Evolutionary conservation across 1,140 invertebrate genomes (phyloP).

Genomic region (Polyergus mexicanus): DNA sequence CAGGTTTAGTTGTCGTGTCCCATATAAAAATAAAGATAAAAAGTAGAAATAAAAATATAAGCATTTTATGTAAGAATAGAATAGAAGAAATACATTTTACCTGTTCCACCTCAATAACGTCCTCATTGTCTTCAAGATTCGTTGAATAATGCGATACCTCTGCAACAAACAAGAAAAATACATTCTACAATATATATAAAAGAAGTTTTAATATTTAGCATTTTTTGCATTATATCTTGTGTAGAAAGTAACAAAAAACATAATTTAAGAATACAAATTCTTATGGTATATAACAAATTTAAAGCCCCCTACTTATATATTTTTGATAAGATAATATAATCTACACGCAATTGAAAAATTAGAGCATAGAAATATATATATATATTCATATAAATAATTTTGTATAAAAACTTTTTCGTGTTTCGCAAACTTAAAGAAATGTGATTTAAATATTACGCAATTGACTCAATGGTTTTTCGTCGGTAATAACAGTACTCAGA

Average conservation of each 20-base stretch:
- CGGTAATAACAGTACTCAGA: slow-evolving; percentile 1
- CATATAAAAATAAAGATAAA: neutral
- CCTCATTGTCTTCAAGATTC: slow-evolving; percentile 85
- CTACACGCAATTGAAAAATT: neutral
- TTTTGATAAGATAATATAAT: neutral
- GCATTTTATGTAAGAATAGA: neutral
- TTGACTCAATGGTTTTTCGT: neutral
- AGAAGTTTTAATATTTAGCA: neutral
- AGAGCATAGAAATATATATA: neutral
- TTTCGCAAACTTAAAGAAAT: neutral
- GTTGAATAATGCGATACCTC: slow-evolving; percentile 87
- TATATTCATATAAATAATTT: neutral
- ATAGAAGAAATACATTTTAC: slow-evolving; percentile 80
- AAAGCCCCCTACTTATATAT: no score
- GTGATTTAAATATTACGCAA: neutral
- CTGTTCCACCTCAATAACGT: slow-evolving; percentile 88
- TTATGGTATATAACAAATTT: neutral
- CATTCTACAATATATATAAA: neutral
- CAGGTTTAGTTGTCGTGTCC: neutral
- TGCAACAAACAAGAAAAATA: slow-evolving; percentile 81
- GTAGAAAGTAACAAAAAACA: neutral
- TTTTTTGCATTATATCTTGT: neutral
- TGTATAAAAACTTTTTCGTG: neutral
- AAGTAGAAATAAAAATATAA: slow-evolving; percentile 3
- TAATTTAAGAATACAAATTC: neutral